Base-by-base conservation (phyloP, 2,797 vertebrate genomes). In the Bradypus variegatus region DNA sequence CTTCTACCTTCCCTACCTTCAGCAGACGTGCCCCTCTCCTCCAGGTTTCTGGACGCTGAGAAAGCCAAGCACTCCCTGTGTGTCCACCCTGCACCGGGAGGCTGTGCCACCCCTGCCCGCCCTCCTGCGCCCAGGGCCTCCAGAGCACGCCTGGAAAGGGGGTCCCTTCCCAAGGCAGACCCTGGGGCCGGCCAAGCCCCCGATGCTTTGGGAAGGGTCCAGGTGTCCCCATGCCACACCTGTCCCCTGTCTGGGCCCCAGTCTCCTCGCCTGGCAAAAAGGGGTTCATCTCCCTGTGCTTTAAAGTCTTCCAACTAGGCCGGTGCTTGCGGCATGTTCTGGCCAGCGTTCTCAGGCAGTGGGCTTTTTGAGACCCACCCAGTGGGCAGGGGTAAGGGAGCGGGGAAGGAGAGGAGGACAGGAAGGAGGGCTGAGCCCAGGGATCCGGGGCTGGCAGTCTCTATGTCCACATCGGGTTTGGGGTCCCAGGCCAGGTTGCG, bases 401-500 rank as follows among this genome's bases (percentile, higher is more conserved):
- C n/a, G 12, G 31, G 27, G 23, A 12, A 16, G 29, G 69, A 5
- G 27, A 41, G 10, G 41, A 75, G 12, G 13, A 6, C 29, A 27
- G 15, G 72, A 38, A 48, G 41, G 12, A 18, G 27, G 72, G 41
- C 41, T 48, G n/a, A 75, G 29, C 45, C 72, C 14, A 5, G 14
- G 70, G 41, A 23, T 14, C 15, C 19, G 70, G 19, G 41, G n/a
- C 3, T 45, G 38, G 48, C 11, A 19, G 18, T 36, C 50, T 45
- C 21, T 8, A 0, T 0, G 48, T 45, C 69, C 36, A n/a, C 23
- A 14, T 58, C 15, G 55, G 38, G 36, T 29, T 7, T 0, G 6
- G 87, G 69, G 62, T 77, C 86, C 64, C 8, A 7, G 10, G 76
- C 70, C 2, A 0, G 45, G 27, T 36, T 29, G 19, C 10, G 80